Evolutionary conservation across 2,113 vertebrate species (phyloP), one percentile per base, ranked within the genome.

Genomic region (Synchiropus splendidus): DNA sequence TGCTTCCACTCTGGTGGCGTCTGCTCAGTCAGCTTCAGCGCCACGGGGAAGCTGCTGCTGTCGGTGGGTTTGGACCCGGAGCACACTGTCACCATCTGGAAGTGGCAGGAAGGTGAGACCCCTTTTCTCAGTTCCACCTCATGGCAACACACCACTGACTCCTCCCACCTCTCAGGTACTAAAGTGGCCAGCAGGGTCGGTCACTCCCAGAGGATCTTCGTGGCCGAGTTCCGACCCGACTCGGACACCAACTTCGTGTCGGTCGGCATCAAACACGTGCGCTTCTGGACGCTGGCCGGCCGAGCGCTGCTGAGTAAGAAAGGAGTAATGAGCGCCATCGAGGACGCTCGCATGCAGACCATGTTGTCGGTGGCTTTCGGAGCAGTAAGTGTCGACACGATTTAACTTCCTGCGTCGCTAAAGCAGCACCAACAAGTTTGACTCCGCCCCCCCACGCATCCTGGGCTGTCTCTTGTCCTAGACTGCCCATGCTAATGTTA

Each of bases 171-270:
- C 36, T 37, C 38, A 97, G 95, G 95, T 86, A 86, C 90, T 85
- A 94, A 89, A 89, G 87, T 99, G 67, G 92, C 93, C 67, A 92
- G 87, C 70, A 81, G 85, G 62, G 80, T 86, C 10, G 94, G 92
- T 48, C 95, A 99, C 67, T 90, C 82, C 48, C 90, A 95, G 61
- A 88, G 95, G 48, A 94, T 99, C 75, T 99, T 99, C 78, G 94
- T 97, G 80, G 92, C 93, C 2, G 95, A 99, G 76, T 99, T 99
- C 76, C 84, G 95, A 4, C 94, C 95, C 0, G 95, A 99, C 75
- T 99, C 95, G 1, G 95, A 99, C 63, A 95, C 91, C 3, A 90
- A 92, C 81, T 97, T 98, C 83, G 94, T 98, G 70, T 95, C 94
- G 2, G 94, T 97, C 74, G 95, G 95, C 42, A 89, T 99, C n/a